These are phyloP conservation scores for Xylocampa areola DNA, from an alignment of 2,888 invertebrate genomes.

Conservation along the genomic window DNA sequence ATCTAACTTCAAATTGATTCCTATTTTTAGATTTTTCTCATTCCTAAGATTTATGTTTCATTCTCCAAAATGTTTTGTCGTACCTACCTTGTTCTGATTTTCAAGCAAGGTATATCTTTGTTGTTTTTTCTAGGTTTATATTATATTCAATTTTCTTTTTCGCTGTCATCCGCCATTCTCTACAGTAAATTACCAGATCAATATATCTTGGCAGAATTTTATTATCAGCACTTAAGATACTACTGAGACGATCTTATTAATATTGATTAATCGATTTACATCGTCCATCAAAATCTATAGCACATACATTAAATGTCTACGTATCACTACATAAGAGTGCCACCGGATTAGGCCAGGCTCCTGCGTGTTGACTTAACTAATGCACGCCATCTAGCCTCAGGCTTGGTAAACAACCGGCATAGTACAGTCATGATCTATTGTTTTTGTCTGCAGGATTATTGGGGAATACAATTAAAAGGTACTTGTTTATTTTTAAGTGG, in stretches of 20 bases:
- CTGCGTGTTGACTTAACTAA: constrained; percentile 82
- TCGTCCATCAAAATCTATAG: constrained; percentile 22
- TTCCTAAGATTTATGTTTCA: too few relatives aligned
- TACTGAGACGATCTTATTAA: neutral
- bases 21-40: too few relatives aligned
- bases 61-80: too few relatives aligned
- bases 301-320: constrained; percentile 11
- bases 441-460: constrained; percentile 79
- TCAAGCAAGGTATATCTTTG: too few relatives aligned
- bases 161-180: too few relatives aligned
- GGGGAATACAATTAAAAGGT: constrained; percentile 65
- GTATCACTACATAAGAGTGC: constrained; percentile 34
- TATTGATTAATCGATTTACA: constrained; percentile 5
- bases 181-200: too few relatives aligned
- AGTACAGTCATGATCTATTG: constrained; percentile 70
- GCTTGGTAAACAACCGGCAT: constrained; percentile 75
- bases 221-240: neutral
- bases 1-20: too few relatives aligned
- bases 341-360: constrained; percentile 73
- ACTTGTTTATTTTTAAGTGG: constrained; percentile 21
- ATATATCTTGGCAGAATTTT: too few relatives aligned
- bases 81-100: too few relatives aligned
- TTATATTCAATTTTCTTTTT: too few relatives aligned
- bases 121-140: too few relatives aligned
- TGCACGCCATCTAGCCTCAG: constrained; percentile 87